Evolutionary conservation across 2,888 invertebrate genomes (phyloP), one percentile per base, ranked within the genome.

Genomic region (Mechanitis messenoides): DNA sequence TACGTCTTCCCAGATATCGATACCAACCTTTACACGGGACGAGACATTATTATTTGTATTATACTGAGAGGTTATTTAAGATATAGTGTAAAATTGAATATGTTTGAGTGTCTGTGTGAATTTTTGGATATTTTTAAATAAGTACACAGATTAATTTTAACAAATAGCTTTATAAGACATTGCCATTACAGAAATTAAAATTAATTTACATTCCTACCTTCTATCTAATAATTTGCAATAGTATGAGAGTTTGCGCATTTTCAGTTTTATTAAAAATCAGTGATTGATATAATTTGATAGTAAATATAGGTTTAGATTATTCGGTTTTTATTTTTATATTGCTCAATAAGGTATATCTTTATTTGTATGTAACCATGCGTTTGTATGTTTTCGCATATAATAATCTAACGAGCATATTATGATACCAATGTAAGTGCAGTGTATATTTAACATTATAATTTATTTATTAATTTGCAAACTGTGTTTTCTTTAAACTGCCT

Each of bases 371-470:
- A 84, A 80, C 81, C 78, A 74, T 77, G 83, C 81, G 85, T 87
- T 85, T 85, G 84, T 79, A 82, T 68, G 82, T 84, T 84, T 86
- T 83, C 77, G 80, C 87, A 85, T 88, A 84, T 85, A 84, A 66
- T 61, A 66, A 55, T 53, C 77, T 84, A 87, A 82, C 82, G 84
- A 83, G 80, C 84, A 84, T 82, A 74, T 79, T 80, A 81, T 77
- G 78, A 80, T 84, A 80, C 78, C 76, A 80, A 79, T 86, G 81
- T 87, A 87, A 84, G 86, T 83, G 87, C 86, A 85, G 87, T 88
- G 85, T 86, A 85, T 87, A 88, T 88, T 85, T 83, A 88, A 87
- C 85, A 86, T 77, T 85, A 89, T 87, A 87, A 90, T 90, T 90
- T 90, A 90, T 90, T 90, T 90, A 90, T 90, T 90, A 83, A 89